These are phyloP conservation scores for Henricia sp. DNA, from an alignment of 53 echinoderm and acorn worm genomes.

Conservation along the genomic window DNA sequence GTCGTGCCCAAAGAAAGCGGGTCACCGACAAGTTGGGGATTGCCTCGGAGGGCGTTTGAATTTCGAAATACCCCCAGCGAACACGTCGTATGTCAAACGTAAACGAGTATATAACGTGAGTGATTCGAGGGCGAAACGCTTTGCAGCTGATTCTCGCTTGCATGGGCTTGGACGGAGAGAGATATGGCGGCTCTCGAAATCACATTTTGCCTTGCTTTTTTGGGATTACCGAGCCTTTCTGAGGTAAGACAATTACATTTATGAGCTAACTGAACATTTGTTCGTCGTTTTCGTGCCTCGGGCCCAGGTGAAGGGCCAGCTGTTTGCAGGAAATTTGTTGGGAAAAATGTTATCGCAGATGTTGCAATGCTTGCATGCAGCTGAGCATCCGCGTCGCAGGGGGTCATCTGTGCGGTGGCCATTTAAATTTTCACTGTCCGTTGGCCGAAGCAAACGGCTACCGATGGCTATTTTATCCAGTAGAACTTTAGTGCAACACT, in stretches of 20 bases:
- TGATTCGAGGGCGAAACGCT: neutral
- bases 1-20: constrained; percentile 2
- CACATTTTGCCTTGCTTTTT: constrained; percentile 42
- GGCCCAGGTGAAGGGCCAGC: too few species aligned
- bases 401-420: constrained; percentile 26
- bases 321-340: constrained; percentile 5
- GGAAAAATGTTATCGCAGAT: neutral
- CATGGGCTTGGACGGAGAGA: neutral
- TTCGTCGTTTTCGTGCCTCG: neutral
- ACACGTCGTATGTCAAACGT: neutral
- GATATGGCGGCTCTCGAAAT: constrained; percentile 51
- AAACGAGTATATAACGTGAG: neutral
- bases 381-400: constrained; percentile 42
- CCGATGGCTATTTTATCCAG: neutral
- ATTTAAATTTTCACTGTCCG: constrained; percentile 53
- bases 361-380: too few species aligned
- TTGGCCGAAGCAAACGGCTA: too few species aligned
- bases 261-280: neutral
- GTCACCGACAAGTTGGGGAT: constrained; percentile 40
- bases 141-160: neutral
- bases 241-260: constrained; percentile 33
- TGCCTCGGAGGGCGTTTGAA: constrained; percentile 55
- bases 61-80: constrained; percentile 39
- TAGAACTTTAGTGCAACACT: neutral
- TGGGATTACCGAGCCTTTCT: constrained; percentile 27